Conservation (phyloP, 2,888 invertebrate genomes). For the Melanostoma scalare region DNA sequence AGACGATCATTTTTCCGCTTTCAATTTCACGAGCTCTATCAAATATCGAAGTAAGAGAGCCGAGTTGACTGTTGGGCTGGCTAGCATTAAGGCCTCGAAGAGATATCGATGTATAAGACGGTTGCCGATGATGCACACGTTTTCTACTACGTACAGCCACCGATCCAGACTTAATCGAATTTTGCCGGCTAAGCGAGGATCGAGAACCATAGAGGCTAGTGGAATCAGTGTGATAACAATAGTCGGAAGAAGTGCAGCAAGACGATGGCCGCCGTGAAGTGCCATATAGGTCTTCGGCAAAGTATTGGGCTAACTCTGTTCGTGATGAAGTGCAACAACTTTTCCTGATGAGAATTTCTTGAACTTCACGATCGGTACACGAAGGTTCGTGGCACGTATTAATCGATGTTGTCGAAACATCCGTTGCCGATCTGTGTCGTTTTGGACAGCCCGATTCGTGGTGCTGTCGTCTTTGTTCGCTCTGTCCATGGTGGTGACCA, state of each 20-base stretch:
- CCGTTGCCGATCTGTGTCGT: constrained; percentile 80
- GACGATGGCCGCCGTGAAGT: constrained; percentile 79
- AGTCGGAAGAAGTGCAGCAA: constrained; percentile 82
- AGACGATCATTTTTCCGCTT: constrained; percentile 75
- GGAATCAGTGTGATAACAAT: constrained; percentile 81
- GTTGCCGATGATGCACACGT: constrained; percentile 79
- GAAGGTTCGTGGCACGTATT: constrained; percentile 79
- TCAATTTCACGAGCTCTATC: constrained; percentile 79
- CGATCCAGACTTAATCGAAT: constrained; percentile 81
- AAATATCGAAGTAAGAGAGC: constrained; percentile 81
- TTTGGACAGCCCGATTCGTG: constrained; percentile 76
- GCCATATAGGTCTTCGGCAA: constrained; percentile 81
- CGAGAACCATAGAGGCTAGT: constrained; percentile 81
- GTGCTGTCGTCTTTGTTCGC: constrained; percentile 69
- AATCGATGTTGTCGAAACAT: constrained; percentile 79
- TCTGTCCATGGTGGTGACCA: constrained; percentile 74
- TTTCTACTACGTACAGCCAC: constrained; percentile 79
- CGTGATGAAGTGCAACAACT: constrained; percentile 78
- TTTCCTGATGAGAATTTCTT: constrained; percentile 80
- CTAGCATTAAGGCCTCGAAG: constrained; percentile 80
- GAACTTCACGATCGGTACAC: constrained; percentile 80
- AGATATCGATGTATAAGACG: constrained; percentile 81
- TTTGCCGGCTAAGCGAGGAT: constrained; percentile 81
- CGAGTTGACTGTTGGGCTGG: constrained; percentile 79
- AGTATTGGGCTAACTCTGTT: constrained; percentile 81